Evolutionary conservation across 1,140 invertebrate genomes (phyloP).

Genomic region (Drosophila mayri): DNA sequence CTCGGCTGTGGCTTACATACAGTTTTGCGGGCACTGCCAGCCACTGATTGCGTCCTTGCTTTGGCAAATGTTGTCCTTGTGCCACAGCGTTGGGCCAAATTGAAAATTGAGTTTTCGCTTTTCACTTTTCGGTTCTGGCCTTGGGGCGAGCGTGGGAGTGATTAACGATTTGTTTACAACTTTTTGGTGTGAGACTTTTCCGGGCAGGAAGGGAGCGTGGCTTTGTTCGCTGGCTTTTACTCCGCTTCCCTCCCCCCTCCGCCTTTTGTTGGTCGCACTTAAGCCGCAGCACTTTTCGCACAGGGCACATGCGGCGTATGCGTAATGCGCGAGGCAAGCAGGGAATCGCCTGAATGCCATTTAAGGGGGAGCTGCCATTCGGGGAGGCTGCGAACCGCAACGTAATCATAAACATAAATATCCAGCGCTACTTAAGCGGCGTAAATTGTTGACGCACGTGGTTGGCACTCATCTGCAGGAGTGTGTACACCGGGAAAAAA

Average conservation of each 20-base stretch:
- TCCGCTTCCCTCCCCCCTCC: not conserved
- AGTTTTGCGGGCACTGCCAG: constrained; percentile 33
- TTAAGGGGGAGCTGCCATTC: constrained; percentile 8
- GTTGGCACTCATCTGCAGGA: constrained; percentile 34
- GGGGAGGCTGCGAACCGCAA: constrained; percentile 69
- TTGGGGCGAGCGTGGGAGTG: constrained; percentile 34
- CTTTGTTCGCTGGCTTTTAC: constrained; percentile 13
- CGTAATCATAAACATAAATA: constrained; percentile 81
- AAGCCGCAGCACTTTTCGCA: constrained; percentile 18
- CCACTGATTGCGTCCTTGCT: constrained; percentile 68
- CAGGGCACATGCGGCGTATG: constrained; percentile 33
- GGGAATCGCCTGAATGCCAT: constrained; percentile 14
- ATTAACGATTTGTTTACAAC: constrained; percentile 72
- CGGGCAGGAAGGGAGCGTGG: not conserved
- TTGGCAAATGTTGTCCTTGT: constrained; percentile 53
- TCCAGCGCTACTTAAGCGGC: constrained; percentile 67
- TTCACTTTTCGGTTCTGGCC: constrained; percentile 35
- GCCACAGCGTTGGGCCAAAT: constrained; percentile 38
- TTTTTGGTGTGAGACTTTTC: constrained; percentile 24
- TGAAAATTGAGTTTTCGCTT: constrained; percentile 47
- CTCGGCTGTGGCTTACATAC: constrained; percentile 11
- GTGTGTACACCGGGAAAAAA: constrained; percentile 9
- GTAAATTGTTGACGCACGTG: constrained; percentile 76
- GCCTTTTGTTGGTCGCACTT: constrained; percentile 15
- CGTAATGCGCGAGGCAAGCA: constrained; percentile 20